Evolutionary conservation across 2,113 vertebrate genomes (phyloP), one percentile per base, ranked within the genome.

Genomic region (Butorides virescens): DNA sequence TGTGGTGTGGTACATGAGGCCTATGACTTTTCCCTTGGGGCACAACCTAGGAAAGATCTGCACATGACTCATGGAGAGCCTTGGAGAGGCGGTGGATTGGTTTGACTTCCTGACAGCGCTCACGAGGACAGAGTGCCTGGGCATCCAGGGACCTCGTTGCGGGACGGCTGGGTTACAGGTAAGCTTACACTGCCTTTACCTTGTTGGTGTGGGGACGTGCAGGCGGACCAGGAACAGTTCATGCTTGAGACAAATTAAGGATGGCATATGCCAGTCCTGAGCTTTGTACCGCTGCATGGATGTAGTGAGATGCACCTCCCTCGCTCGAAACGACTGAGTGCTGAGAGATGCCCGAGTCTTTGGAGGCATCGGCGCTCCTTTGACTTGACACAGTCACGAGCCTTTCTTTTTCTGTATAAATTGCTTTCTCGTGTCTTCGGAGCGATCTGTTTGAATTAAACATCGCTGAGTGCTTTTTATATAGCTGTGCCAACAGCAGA

Each of bases 61-160:
- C 18, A 5, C 2, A 2, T 42, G 37, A 15, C n/a, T 76, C 85
- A 10, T 8, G 63, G 58, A 15, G 56, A 75, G 42, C 56, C 39
- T 5, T 10, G 15, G 50, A 25, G 70, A 66, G 13, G 5, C 27
- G 19, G 17, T 19, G 32, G 58, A 4, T 56, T 7, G 17, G 10
- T 71, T 55, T 37, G 78, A 8, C 14, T 55, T 56, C 36, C 65
- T 52, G 42, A 30, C 23, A 47, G 68, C 1, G 0, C 71, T 39
- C 1, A 1, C 1, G 8, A 36, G 81, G 53, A 61, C 27, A 8
- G 34, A 44, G 61, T 36, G 32, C 62, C 36, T 25, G 46, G 7
- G 17, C 12, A 4, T 3, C 37, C 3, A 0, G 42, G 22, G 30
- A 12, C 37, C 30, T 65, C 2, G 2, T 10, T 4, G 4, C 20